Conservation (phyloP, 2,888 invertebrate genomes). For the Cremastinae sp. region DNA sequence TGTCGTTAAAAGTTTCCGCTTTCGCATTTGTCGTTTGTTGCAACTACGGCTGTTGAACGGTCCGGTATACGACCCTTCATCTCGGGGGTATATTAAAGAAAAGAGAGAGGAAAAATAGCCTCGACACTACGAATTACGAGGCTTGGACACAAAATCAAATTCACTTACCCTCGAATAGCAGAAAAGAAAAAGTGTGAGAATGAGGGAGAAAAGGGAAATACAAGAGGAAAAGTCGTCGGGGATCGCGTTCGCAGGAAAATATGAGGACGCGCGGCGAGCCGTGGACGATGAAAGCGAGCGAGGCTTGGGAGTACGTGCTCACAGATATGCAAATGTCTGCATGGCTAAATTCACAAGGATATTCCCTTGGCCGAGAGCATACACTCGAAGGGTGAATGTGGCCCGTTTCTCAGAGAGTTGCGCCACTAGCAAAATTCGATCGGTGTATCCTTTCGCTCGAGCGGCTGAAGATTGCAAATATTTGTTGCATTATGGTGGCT, state of each 20-base stretch:
- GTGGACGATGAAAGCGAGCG: constrained; percentile 31
- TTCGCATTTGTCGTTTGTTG: constrained; percentile 50
- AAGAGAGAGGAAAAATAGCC: constrained; percentile 10
- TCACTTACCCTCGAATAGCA: no score
- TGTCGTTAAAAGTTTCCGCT: constrained; percentile 64
- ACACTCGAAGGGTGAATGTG: constrained; percentile 4
- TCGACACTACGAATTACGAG: constrained; percentile 2
- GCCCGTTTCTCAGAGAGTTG: constrained; percentile 24
- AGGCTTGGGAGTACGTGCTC: constrained; percentile 54
- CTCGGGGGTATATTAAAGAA: constrained; percentile 33
- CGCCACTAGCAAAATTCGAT: constrained; percentile 12
- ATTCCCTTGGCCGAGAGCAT: constrained; percentile 38
- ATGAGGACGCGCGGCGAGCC: constrained; percentile 3
- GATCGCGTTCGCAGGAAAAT: constrained; percentile 19
- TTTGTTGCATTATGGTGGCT: constrained; percentile 67
- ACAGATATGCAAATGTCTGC: constrained; percentile 65
- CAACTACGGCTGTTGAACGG: constrained; percentile 28
- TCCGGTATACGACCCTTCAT: constrained; percentile 31
- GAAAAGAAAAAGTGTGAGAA: no score
- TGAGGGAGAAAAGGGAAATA: background rate
- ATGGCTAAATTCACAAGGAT: constrained; percentile 34
- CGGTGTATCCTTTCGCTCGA: constrained; percentile 16
- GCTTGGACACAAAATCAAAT: background rate
- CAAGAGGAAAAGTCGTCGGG: background rate
- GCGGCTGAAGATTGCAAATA: constrained; percentile 68